Conservation (phyloP, 2,888 invertebrate species). For the Zhengitettix transpicula region DNA sequence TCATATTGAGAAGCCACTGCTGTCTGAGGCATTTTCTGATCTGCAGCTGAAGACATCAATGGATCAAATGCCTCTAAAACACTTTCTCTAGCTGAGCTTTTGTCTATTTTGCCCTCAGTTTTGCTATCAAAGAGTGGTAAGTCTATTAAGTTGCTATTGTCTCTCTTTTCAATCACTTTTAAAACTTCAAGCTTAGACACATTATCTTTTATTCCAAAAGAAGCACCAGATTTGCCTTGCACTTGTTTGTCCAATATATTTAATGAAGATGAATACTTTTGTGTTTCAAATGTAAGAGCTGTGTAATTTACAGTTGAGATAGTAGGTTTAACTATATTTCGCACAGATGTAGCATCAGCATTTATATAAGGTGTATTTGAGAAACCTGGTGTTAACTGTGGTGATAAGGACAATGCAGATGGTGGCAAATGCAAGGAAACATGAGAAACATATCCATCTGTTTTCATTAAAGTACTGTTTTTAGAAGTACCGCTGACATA, state of each 20-base stretch:
- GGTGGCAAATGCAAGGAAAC: neutral
- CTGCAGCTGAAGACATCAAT: constrained; percentile 25
- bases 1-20: too few species aligned
- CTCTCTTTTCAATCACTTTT: constrained; percentile 29
- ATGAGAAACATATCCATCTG: neutral
- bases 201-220: neutral
- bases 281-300: too few species aligned
- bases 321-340: neutral
- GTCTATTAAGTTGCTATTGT: constrained; percentile 40
- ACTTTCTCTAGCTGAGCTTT: constrained; percentile 32
- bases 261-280: neutral
- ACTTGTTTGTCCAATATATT: neutral
- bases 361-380: too few species aligned
- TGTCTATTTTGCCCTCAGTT: constrained; percentile 1
- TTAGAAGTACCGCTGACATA: neutral
- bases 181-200: constrained; percentile 21
- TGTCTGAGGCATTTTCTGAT: too few species aligned
- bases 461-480: neutral
- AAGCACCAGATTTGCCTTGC: neutral
- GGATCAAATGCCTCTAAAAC: constrained; percentile 82
- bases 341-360: neutral
- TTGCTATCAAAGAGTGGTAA: constrained; percentile 27
- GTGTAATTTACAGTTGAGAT: neutral
- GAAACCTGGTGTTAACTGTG: neutral
- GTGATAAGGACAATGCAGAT: neutral